A percentile compares a stretch with the other conserved stretches of the same genome.
These are phyloP conservation scores for Trematomus loennbergii DNA, from an alignment of 2,113 vertebrate species.

Conservation along the genomic window DNA sequence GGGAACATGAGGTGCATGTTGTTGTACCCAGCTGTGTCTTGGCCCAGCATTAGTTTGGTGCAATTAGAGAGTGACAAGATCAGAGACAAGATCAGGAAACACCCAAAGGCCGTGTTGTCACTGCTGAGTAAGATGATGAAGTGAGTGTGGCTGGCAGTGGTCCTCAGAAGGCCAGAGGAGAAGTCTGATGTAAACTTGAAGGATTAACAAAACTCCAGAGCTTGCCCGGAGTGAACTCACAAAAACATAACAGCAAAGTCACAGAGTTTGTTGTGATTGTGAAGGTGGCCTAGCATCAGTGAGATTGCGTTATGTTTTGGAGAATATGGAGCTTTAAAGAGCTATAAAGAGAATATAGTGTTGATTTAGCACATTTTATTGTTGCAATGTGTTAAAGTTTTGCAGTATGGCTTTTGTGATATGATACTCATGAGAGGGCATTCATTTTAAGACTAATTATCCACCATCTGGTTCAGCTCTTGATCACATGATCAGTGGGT, in stretches of 20 bases:
- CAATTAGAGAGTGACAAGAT: conserved; percentile 49
- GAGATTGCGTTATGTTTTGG: not conserved
- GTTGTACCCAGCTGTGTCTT: conserved; percentile 63
- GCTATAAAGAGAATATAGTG: conserved; percentile 2
- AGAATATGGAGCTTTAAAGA: not conserved
- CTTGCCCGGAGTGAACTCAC: conserved; percentile 35
- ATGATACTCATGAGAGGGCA: not conserved
- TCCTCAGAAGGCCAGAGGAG: conserved; percentile 49
- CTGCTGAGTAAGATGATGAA: conserved; percentile 57
- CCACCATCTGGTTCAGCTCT: conserved; percentile 72
- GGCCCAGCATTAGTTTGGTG: conserved; percentile 42
- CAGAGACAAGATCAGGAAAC: conserved; percentile 70
- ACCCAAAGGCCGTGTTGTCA: conserved; percentile 62
- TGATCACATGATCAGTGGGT: conserved; percentile 60
- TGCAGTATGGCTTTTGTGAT: conserved; percentile 5
- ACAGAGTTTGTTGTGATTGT: conserved; percentile 19
- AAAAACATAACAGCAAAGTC: not conserved
- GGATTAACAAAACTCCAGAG: conserved; percentile 44
- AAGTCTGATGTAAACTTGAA: conserved; percentile 58
- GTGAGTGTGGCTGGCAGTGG: conserved; percentile 68
- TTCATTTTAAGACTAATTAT: conserved; percentile 42
- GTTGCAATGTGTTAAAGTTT: conserved; percentile 9
- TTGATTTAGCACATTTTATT: not conserved
- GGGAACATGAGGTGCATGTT: conserved; percentile 56
- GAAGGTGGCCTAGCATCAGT: not conserved